phyloP scores from a whole-genome alignment of 2,888 invertebrate genomes.

The Margaritifera margaritifera region DNA sequence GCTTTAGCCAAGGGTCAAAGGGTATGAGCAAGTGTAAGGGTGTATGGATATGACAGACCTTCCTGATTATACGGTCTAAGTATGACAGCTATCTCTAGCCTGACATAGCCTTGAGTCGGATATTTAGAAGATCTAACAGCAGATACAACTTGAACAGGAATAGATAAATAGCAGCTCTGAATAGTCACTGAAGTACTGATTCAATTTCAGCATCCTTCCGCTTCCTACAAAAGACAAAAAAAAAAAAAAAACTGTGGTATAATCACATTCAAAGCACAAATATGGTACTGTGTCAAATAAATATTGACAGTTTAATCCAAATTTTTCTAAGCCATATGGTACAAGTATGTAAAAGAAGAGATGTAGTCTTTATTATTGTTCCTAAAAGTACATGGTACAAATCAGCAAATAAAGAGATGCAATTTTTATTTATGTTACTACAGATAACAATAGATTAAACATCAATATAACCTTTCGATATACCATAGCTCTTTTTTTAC shows the following conservation, averaged over 20 bases:
- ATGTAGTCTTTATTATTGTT: neutral
- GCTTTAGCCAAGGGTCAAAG: no score
- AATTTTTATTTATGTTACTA: neutral
- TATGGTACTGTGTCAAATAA: neutral
- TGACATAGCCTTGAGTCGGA: no score
- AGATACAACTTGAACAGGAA: conserved; percentile 40
- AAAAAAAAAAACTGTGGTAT: neutral
- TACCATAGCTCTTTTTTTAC: no score
- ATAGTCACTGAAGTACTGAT: conserved; percentile 55
- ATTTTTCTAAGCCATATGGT: neutral
- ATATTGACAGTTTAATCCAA: neutral
- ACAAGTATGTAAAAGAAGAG: neutral
- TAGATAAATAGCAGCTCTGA: conserved; percentile 36
- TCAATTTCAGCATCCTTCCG: conserved; percentile 53
- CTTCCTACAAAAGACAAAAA: conserved; percentile 43
- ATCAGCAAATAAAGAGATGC: neutral
- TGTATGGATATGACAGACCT: no score
- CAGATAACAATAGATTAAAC: no score
- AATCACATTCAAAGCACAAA: neutral
- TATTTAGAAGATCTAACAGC: no score
- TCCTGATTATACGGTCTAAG: no score
- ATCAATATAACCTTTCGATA: no score
- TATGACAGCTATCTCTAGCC: no score
- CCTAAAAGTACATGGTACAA: neutral
- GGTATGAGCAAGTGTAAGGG: no score